Conservation (phyloP, 1,140 invertebrate genomes). For the Aethina tumida region DNA sequence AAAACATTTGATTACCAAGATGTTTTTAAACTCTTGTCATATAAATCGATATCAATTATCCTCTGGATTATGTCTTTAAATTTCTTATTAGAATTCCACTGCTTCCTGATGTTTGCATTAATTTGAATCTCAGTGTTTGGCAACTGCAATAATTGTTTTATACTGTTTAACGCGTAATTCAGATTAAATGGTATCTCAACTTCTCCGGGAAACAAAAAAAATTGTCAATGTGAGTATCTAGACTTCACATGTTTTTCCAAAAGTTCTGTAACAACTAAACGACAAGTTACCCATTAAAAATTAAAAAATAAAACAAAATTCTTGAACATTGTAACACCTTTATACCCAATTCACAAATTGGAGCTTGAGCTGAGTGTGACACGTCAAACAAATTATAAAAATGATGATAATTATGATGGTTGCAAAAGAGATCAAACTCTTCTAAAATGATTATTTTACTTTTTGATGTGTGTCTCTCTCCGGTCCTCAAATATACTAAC, state of each 20-base stretch:
- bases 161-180: constrained; percentile 37
- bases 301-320: constrained; percentile 16
- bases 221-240: constrained; percentile 84
- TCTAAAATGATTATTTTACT: constrained; percentile 85
- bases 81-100: constrained; percentile 58
- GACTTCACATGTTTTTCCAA: constrained; percentile 93
- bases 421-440: constrained; percentile 87
- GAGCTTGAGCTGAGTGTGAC: constrained; percentile 72
- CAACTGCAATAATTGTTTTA: constrained; percentile 45
- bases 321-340: constrained; percentile 14
- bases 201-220: constrained; percentile 64
- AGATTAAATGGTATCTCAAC: constrained; percentile 24
- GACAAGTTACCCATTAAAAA: constrained; percentile 61
- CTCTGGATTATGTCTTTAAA: constrained; percentile 53
- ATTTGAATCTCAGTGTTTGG: constrained; percentile 25
- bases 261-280: constrained; percentile 80
- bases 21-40: constrained; percentile 53
- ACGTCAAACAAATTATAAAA: constrained; percentile 94
- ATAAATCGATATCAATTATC: constrained; percentile 56
- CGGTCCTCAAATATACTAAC: constrained; percentile 67
- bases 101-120: constrained; percentile 36
- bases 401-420: constrained; percentile 81
- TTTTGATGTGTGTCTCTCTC: constrained; percentile 51
- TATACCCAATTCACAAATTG: constrained; percentile 50
- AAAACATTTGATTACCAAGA: constrained; percentile 50